Evolutionary conservation across 1,140 invertebrate species (phyloP), one percentile per base, ranked within the genome.

Genomic region (Amyelois transitella): DNA sequence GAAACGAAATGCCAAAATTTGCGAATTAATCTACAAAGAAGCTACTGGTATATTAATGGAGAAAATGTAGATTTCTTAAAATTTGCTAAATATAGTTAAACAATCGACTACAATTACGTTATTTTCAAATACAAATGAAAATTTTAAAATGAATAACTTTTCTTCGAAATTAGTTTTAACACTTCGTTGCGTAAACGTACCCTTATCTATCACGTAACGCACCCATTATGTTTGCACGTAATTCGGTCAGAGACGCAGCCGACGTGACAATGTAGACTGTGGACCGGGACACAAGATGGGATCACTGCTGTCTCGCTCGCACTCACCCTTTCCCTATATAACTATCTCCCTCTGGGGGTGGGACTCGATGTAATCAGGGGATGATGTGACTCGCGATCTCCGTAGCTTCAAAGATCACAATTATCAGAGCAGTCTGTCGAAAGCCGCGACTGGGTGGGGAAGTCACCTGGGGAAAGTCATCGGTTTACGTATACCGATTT

Each of bases 371-470:
- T 88, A 88, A 86, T 86, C 82, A 88, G 85, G 85, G 82, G 82
- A 88, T 88, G 82, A 85, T 82, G 79, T 88, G 85, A 88, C 85
- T 88, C 81, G 79, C 82, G 81, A 86, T 84, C 82, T 84, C 84
- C 79, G 75, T 74, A 75, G 78, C 77, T 85, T 84, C 77, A 88
- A 88, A 88, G 82, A 86, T 88, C 82, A 86, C 85, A 88, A 88
- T 86, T 86, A 84, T 81, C 77, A 77, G 81, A 88, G 71, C 85
- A 88, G 85, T 88, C 85, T 82, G 82, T 73, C 81, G 82, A 88
- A 83, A 84, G 81, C 82, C 75, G 82, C 76, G 78, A 68, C 66
- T 62, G 62, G 67, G 80, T 77, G 72, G 72, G 72, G 79, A 87
- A 84, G 78, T 87, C 79, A 81, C 64, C 67, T 60, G 52, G 43